Percentiles rank a stretch among this genome's conserved stretches.
Conservation (phyloP, 2,113 vertebrate species). For the Paratilapia polleni region DNA sequence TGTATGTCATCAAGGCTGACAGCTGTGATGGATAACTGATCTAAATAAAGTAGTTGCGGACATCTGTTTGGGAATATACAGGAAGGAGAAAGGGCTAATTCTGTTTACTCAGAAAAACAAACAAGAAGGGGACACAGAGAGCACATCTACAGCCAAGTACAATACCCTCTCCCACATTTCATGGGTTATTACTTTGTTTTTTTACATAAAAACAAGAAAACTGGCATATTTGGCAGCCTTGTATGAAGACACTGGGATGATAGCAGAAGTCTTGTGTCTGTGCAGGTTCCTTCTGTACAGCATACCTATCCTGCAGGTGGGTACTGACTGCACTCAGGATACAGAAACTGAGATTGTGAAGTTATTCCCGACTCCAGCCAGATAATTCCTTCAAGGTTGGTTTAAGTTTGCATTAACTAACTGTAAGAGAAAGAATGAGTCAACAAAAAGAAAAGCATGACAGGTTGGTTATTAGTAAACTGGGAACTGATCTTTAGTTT, state of each 20-base stretch:
- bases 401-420: not conserved
- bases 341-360: not conserved
- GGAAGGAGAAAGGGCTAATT: no score
- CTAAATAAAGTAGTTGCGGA: not conserved
- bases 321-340: constrained; percentile 12
- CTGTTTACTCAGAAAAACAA: no score
- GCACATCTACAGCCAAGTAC: no score
- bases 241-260: not conserved
- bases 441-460: constrained; percentile 8
- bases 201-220: not conserved
- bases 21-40: not conserved
- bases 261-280: not conserved
- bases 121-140: no score
- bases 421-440: not conserved
- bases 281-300: not conserved
- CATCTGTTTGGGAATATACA: no score
- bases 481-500: constrained; percentile 3
- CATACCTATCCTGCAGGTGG: not conserved
- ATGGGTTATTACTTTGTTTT: not conserved
- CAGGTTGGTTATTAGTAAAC: not conserved
- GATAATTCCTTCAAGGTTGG: not conserved
- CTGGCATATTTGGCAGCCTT: not conserved
- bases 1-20: not conserved
- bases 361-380: not conserved
- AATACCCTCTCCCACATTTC: no score